These are phyloP conservation scores for Mayetiola destructor DNA, from an alignment of 2,888 invertebrate species.

Conservation along the genomic window DNA sequence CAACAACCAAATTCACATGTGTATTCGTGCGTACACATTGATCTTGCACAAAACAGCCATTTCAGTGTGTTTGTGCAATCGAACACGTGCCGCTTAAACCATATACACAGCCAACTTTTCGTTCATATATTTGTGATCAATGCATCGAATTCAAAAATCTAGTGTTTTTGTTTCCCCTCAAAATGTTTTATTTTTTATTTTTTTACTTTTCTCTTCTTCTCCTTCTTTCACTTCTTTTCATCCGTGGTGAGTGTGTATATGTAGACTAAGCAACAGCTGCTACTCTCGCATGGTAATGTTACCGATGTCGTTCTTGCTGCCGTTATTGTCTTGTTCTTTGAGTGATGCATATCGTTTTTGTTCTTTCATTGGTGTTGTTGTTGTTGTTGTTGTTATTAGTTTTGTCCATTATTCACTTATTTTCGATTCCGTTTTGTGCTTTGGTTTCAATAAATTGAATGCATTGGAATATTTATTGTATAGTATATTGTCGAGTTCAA, in stretches of 20 bases:
- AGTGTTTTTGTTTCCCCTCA: slow-evolving; percentile 13
- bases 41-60: slow-evolving; percentile 1
- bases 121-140: neutral
- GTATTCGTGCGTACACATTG: neutral
- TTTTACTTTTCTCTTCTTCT: neutral
- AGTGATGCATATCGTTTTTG: neutral
- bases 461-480: no score
- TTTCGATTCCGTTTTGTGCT: no score
- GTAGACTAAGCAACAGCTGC: slow-evolving; percentile 3
- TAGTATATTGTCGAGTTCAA: no score
- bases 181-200: neutral
- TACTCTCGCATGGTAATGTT: slow-evolving; percentile 10
- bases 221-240: neutral
- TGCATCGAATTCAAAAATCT: neutral
- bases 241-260: neutral
- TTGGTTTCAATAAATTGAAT: no score
- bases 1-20: neutral
- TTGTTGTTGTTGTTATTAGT: neutral
- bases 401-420: no score
- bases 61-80: slow-evolving; percentile 10
- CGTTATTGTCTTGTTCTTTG: slow-evolving; percentile 12
- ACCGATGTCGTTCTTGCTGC: slow-evolving; percentile 12
- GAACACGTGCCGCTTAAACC: slow-evolving; percentile 10
- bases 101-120: neutral
- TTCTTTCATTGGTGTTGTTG: neutral